A percentile compares a stretch with the other conserved stretches of the same genome.
These are phyloP conservation scores for Camelus bactrianus DNA, from an alignment of 2,113 vertebrate genomes.

Conservation along the genomic window DNA sequence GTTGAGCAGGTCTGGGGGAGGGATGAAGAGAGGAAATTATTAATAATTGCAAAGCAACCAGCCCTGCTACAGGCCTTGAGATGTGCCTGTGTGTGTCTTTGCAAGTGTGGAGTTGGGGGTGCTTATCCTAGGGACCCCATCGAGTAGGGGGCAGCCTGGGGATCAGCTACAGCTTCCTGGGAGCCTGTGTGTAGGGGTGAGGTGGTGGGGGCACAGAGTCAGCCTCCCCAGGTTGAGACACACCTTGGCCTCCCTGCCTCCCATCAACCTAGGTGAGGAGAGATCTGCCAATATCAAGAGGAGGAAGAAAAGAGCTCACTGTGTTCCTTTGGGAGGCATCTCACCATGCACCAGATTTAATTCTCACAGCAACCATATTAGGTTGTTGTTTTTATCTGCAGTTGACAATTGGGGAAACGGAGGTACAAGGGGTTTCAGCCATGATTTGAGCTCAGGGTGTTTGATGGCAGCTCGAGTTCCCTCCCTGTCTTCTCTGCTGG, in stretches of 20 bases:
- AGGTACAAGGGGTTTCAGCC: background rate
- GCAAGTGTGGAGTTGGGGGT: background rate
- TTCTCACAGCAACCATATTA: background rate
- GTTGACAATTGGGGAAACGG: background rate
- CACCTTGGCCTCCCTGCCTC: background rate
- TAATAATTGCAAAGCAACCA: constrained; percentile 18
- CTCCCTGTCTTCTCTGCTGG: background rate
- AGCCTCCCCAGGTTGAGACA: background rate
- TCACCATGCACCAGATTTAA: background rate
- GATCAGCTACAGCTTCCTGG: background rate
- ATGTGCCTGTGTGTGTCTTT: background rate
- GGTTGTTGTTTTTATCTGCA: background rate
- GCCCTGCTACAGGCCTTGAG: constrained; percentile 5
- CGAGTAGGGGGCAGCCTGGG: background rate
- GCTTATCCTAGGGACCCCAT: background rate
- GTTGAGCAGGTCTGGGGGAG: constrained; percentile 78
- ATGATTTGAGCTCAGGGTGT: background rate
- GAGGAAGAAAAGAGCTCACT: background rate
- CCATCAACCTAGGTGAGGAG: background rate
- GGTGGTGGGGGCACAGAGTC: background rate
- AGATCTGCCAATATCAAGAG: background rate
- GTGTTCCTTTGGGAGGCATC: background rate
- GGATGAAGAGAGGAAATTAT: constrained; percentile 57
- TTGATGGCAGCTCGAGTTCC: background rate
- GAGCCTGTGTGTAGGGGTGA: background rate